Evolutionary conservation across 2,113 vertebrate genomes (phyloP), one percentile per base, ranked within the genome.

Genomic region (Psammodynastes pulverulentus): DNA sequence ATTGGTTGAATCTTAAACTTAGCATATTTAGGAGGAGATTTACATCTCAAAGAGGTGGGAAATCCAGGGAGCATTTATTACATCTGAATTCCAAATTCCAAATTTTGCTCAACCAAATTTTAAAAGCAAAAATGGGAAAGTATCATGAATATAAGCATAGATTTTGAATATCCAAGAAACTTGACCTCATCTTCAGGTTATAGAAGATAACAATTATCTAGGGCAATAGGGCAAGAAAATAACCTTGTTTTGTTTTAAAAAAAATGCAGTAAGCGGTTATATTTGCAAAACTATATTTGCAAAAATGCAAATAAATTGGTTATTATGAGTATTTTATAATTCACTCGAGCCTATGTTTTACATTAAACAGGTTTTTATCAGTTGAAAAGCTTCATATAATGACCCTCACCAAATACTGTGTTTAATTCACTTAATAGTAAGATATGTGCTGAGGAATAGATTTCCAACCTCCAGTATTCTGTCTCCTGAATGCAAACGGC

Each of bases 401-500:
- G 17, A 34, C n/a, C 72, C 72, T 39, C 72, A 79, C 17, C 72
- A 79, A 43, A 79, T 79, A 79, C 52, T 2, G 92, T 48, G 86
- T 91, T 90, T 84, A 92, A 93, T 48, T 2, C 7, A 94, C 87
- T 0, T 0, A 95, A 88, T 13, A 67, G 86, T 92, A 97, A 39
- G 43, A 72, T 91, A 34, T 94, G 43, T 87, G 85, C 87, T 7
- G 5, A 21, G 0, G 0, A 51, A 94, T 6, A 6, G 86, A 95
- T 93, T 96, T 45, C 95, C 95, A 95, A 99, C 99, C 98, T 99
- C 99, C 45, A 99, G 96, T 95, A 99, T 99, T 96, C 99, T 98
- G 97, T 99, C 99, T 88, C 99, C 99, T 67, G 99, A 99, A 95
- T 99, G 98, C 93, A 99, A 97, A 79, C 98, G 98, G 84, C 99